phyloP scores from a whole-genome alignment of 1,140 invertebrate species.

The Phymastichus coffea region DNA sequence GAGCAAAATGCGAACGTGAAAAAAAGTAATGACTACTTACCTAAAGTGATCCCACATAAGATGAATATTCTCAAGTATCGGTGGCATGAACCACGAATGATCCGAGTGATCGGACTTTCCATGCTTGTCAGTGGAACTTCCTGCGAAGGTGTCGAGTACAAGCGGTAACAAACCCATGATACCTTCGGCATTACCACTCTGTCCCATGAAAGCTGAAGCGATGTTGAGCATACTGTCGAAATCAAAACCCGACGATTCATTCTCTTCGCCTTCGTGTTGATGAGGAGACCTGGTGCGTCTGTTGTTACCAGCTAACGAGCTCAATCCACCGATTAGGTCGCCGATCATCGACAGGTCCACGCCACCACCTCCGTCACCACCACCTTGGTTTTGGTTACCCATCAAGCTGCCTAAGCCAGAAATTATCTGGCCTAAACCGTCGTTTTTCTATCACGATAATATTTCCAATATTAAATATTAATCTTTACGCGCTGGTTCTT shows the following conservation, averaged over 20 bases:
- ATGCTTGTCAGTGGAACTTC: conserved; percentile 52
- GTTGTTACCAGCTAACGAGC: conserved; percentile 35
- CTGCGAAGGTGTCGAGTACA: conserved; percentile 61
- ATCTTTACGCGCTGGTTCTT: no score
- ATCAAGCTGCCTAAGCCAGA: conserved; percentile 57
- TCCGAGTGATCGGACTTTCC: conserved; percentile 65
- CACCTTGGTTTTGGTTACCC: conserved; percentile 31
- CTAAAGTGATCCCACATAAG: conserved; percentile 75
- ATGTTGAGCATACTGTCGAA: conserved; percentile 62
- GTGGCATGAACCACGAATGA: conserved; percentile 72
- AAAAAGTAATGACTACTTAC: no score
- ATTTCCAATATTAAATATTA: no score
- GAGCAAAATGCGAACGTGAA: no score
- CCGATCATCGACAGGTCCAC: conserved; percentile 59
- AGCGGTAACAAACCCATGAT: conserved; percentile 65
- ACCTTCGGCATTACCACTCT: conserved; percentile 55
- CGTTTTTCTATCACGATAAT: no score
- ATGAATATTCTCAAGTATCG: conserved; percentile 71
- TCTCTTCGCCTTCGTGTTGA: conserved; percentile 4
- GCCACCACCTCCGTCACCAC: conserved; percentile 56
- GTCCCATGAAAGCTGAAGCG: conserved; percentile 62
- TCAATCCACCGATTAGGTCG: conserved; percentile 58
- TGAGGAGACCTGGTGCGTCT: neutral
- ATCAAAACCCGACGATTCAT: conserved; percentile 46
- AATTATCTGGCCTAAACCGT: conserved; percentile 44